These are phyloP conservation scores for Channa striata DNA, from an alignment of 2,797 vertebrate genomes.

Conservation along the genomic window DNA sequence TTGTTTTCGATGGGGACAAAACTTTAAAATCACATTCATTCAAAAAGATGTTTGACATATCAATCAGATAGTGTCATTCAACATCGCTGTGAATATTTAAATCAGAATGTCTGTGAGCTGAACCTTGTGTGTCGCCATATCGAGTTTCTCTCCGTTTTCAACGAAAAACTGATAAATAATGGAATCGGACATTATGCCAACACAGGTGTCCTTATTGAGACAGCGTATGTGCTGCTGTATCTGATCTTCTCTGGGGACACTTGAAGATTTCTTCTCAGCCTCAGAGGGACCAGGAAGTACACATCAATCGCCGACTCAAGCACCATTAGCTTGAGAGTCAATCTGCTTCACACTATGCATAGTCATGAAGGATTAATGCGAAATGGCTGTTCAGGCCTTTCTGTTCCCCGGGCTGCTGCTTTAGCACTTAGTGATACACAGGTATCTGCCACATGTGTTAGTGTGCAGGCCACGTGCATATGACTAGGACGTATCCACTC, in stretches of 20 bases:
- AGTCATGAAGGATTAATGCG: conserved; percentile 52
- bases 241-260: conserved; percentile 39
- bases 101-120: too few species aligned
- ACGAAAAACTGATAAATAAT: too few species aligned
- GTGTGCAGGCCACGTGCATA: conserved; percentile 9
- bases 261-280: conserved; percentile 37
- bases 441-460: conserved; percentile 14
- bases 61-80: not conserved
- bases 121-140: too few species aligned
- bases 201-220: not conserved
- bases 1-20: too few species aligned
- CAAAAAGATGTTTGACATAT: not conserved
- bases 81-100: not conserved
- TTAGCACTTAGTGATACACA: conserved; percentile 15
- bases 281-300: conserved; percentile 43
- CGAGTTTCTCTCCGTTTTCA: too few species aligned
- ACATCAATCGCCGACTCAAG: conserved; percentile 53
- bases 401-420: conserved; percentile 14
- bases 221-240: not conserved
- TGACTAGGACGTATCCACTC: conserved; percentile 2
- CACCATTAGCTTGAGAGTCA: conserved; percentile 48
- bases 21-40: not conserved
- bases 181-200: too few species aligned
- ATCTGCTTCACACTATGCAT: conserved; percentile 46
- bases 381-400: conserved; percentile 9